Evolutionary conservation across 1,140 invertebrate species (phyloP).

Genomic region (Drosophila lacteicornis): DNA sequence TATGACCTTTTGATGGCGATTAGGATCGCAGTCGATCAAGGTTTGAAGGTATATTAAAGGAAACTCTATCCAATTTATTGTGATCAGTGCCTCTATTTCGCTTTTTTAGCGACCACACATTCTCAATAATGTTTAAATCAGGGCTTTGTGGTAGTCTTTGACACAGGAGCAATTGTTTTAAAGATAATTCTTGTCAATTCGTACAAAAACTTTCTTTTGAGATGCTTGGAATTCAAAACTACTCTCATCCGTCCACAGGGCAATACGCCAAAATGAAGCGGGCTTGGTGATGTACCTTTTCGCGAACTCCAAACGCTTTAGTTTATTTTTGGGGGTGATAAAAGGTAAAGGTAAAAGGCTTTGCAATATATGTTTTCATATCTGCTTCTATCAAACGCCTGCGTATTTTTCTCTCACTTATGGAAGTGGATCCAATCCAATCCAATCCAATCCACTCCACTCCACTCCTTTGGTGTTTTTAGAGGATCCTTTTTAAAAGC

Average conservation of each 20-base stretch:
- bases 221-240: constrained; percentile 34
- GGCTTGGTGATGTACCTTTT: constrained; percentile 23
- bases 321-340: constrained; percentile 29
- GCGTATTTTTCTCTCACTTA: constrained; percentile 31
- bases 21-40: constrained; percentile 19
- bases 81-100: constrained; percentile 15
- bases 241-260: constrained; percentile 30
- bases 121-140: too few species aligned
- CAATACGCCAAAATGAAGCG: constrained; percentile 28
- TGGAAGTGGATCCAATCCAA: constrained; percentile 18
- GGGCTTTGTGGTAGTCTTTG: constrained; percentile 16
- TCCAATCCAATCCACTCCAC: constrained; percentile 24
- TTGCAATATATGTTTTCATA: constrained; percentile 23
- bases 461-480: constrained; percentile 17
- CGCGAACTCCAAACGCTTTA: constrained; percentile 21
- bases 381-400: background rate
- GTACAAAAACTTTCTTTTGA: constrained; percentile 30
- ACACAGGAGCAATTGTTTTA: constrained; percentile 23
- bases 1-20: background rate
- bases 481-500: constrained; percentile 19
- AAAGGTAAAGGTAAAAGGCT: constrained; percentile 16
- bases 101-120: constrained; percentile 21
- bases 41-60: background rate
- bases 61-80: constrained; percentile 5
- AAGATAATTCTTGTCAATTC: constrained; percentile 12